phyloP scores from a whole-genome alignment of 2,888 invertebrate species.

The Phymatocera aterrima region DNA sequence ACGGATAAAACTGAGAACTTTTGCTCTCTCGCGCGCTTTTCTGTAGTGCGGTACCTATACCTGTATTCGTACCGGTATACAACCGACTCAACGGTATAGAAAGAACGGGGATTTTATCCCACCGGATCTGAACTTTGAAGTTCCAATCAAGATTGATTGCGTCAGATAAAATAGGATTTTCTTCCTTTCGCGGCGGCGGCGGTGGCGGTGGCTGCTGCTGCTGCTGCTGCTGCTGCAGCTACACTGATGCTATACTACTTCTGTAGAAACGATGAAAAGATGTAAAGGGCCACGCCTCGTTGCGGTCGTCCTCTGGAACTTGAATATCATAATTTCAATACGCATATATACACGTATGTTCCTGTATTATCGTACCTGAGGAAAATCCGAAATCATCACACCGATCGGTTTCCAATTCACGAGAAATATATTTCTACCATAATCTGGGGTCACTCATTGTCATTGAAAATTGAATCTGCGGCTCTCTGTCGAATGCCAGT shows the following conservation, averaged over 20 bases:
- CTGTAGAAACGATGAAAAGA: background rate
- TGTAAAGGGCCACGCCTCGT: too few species aligned
- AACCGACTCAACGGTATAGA: background rate
- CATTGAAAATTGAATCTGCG: too few species aligned
- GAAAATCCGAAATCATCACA: too few species aligned
- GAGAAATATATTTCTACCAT: too few species aligned
- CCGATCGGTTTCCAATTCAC: too few species aligned
- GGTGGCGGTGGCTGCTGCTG: background rate
- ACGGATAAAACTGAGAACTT: constrained; percentile 49
- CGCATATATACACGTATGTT: too few species aligned
- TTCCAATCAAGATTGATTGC: constrained; percentile 69
- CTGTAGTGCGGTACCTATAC: constrained; percentile 51
- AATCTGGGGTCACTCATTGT: too few species aligned
- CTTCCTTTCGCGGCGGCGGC: constrained; percentile 52
- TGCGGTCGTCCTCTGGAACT: too few species aligned
- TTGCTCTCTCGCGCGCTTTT: constrained; percentile 53
- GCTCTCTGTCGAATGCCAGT: too few species aligned
- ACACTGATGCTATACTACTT: background rate
- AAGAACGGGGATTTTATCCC: constrained; percentile 22
- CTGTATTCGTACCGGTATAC: background rate
- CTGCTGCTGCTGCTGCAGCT: background rate
- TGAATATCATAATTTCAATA: too few species aligned
- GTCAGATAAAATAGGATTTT: constrained; percentile 66
- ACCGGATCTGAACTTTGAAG: constrained; percentile 60
- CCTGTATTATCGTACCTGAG: too few species aligned